Base-by-base conservation (phyloP, 2,888 invertebrate species). In the Nemoura dubitans region DNA sequence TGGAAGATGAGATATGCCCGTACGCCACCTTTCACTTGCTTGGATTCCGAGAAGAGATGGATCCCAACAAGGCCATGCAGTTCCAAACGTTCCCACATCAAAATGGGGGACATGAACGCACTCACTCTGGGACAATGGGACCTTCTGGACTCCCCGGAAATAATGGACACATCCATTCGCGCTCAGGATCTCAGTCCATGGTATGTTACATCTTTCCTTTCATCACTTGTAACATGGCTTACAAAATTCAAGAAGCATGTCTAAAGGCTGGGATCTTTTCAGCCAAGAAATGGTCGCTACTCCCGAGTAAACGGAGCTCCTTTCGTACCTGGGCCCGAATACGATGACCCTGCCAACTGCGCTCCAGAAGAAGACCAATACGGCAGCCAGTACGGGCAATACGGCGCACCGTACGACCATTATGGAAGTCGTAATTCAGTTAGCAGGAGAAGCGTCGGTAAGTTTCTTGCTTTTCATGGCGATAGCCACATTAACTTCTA, bases 1-100 rank as follows among this genome's bases (percentile, higher is more conserved):
- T 97, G 96, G 97, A 98, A 91, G 98, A 98, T 91, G 98, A 98
- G 92, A 98, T 98, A 91, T 98, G 98, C 92, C 98, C 98, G 80
- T 98, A 98, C 92, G 98, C 98, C 10, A 98, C 98, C 78, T 98
- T 98, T 96, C 98, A 98, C 92, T 94, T 98, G 90, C 94, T 98
- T 87, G 98, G 97, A 89, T 98, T 98, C 96, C 96, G 98, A 90
- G 97, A 98, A 91, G 97, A 98, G 94, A 97, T 98, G 97, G 97
- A 98, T 92, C 97, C 97, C 83, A 95, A 94, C 91, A 97, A 97
- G 93, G 97, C 97, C 76, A 94, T 97, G 95, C 94, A 97, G 92
- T 97, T 97, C 95, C 94, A 97, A 93, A 96, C 97, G 89, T 96
- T 96, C 93, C 96, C 96, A 0, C 97, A 97, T 92, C 95, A 95